Base-by-base conservation (phyloP, 2,797 vertebrate species). In the Leucoraja ocellata region DNA sequence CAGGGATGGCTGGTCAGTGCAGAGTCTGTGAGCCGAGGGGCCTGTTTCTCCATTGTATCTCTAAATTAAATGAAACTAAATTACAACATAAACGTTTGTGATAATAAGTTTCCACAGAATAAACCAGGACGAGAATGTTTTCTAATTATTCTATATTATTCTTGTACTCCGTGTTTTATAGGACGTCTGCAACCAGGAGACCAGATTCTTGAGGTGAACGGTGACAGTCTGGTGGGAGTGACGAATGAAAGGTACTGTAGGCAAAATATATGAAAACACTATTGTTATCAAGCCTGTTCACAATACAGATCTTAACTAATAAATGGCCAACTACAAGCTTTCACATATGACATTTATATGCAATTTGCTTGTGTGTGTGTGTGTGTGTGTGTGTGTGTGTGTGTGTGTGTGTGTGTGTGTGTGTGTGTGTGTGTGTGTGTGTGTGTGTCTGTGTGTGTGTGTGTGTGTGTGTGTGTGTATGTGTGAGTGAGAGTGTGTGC, bases 151-250 rank as follows among this genome's bases (percentile, higher is more conserved):
- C 36, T 4, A 18, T 28, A 28, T 76, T 9, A 54, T 74, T 74
- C 71, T 28, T 54, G 74, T 5, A 25, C 25, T 54, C 25, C 25
- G 76, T 74, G 7, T 54, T 93, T 94, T 93, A 77, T 32, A 98
- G 98, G 98, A 76, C 97, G 97, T 93, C 96, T 98, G 93, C 95
- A 98, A 94, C 96, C 98, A 54, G 98, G 98, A 92, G 98, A 98
- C 95, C 98, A 98, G 96, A 98, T 98, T 95, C 94, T 98, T 95
- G 98, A 98, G 94, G 98, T 98, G 94, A 98, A 98, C 0, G 98
- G 98, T 65, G 98, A 98, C 92, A 97, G 96, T 94, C 94, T 98
- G 88, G 96, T 98, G 63, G 97, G 98, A 93, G 97, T 98, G 76
- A 98, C 98, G 14, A 98, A 97, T 0, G 98, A 98, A 94, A 97